phyloP scores from a whole-genome alignment of 92 coral and sea anemone genomes.

The Nematostella vectensis region DNA sequence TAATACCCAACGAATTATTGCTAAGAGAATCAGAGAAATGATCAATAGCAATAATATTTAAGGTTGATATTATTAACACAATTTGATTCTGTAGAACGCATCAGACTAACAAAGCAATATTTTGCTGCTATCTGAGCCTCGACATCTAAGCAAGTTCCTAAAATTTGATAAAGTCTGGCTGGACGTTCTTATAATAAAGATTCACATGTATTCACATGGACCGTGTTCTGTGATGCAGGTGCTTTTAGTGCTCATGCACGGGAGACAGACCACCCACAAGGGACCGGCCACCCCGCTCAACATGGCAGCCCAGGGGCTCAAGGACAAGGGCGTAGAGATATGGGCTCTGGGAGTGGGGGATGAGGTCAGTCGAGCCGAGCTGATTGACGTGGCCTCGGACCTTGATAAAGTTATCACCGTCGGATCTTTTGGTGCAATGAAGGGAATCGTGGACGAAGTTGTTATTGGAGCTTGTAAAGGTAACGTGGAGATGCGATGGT shows the following conservation, averaged over 20 bases:
- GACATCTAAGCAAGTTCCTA: too few relatives aligned
- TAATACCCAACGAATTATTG: too few relatives aligned
- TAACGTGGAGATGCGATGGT: constrained; percentile 3
- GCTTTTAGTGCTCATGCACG: constrained; percentile 56
- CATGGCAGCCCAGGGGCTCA: constrained; percentile 51
- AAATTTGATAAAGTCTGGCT: too few relatives aligned
- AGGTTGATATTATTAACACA: too few relatives aligned
- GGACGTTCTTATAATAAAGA: too few relatives aligned
- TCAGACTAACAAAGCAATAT: too few relatives aligned
- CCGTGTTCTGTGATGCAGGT: too few relatives aligned
- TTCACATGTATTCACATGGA: too few relatives aligned
- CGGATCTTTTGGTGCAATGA: constrained; percentile 28
- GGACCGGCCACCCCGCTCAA: constrained; percentile 48
- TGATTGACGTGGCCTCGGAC: constrained; percentile 43
- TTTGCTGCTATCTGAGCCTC: too few relatives aligned
- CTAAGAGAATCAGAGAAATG: too few relatives aligned
- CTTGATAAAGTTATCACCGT: constrained; percentile 32
- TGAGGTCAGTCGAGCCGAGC: constrained; percentile 27
- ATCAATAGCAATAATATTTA: too few relatives aligned
- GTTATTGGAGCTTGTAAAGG: constrained; percentile 43
- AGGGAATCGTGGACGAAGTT: constrained; percentile 25
- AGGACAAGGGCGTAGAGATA: constrained; percentile 69
- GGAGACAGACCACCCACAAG: constrained; percentile 51
- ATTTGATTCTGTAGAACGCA: too few relatives aligned
- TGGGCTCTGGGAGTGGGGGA: constrained; percentile 69